Percentiles rank a stretch among this genome's conserved stretches.
Conservation (phyloP, 2,113 vertebrate species). For the Mesoclemmys tuberculata region DNA sequence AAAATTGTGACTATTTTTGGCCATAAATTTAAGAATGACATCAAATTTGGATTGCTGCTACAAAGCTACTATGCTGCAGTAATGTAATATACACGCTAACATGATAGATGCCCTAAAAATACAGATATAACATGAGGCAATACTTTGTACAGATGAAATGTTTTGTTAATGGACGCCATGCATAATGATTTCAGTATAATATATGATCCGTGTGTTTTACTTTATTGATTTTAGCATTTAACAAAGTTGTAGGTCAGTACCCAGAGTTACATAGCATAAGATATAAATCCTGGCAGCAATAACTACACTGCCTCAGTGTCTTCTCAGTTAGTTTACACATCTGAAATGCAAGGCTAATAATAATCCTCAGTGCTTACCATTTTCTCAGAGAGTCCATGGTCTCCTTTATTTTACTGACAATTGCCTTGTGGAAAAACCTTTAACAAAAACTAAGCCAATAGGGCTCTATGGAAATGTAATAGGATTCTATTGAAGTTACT, state of each 20-base stretch:
- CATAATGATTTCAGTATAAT: slow-evolving; percentile 38
- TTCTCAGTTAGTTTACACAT: slow-evolving; percentile 2
- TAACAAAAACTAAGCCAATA: slow-evolving; percentile 62
- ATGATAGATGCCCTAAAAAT: slow-evolving; percentile 35
- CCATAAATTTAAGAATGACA: slow-evolving; percentile 51
- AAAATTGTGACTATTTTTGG: slow-evolving; percentile 58
- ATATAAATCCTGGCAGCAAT: slow-evolving; percentile 42
- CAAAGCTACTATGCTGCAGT: slow-evolving; percentile 18
- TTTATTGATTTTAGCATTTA: slow-evolving; percentile 30
- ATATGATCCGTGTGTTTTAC: slow-evolving; percentile 28
- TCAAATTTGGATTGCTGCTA: slow-evolving; percentile 26
- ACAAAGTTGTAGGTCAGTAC: slow-evolving; percentile 25
- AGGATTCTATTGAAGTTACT: slow-evolving; percentile 46
- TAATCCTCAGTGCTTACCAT: slow-evolving; percentile 46
- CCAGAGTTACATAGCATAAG: slow-evolving; percentile 19
- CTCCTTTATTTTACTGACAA: slow-evolving; percentile 3
- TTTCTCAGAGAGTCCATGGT: slow-evolving; percentile 44
- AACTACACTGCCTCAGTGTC: background rate
- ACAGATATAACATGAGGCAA: slow-evolving; percentile 21
- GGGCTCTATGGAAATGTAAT: slow-evolving; percentile 40
- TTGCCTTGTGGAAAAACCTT: slow-evolving; percentile 29
- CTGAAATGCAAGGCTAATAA: slow-evolving; percentile 41
- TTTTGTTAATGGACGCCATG: slow-evolving; percentile 34
- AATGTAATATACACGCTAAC: slow-evolving; percentile 36
- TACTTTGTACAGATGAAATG: background rate